Base-by-base conservation (phyloP, 2,888 invertebrate species). In the Papilio demoleus region DNA sequence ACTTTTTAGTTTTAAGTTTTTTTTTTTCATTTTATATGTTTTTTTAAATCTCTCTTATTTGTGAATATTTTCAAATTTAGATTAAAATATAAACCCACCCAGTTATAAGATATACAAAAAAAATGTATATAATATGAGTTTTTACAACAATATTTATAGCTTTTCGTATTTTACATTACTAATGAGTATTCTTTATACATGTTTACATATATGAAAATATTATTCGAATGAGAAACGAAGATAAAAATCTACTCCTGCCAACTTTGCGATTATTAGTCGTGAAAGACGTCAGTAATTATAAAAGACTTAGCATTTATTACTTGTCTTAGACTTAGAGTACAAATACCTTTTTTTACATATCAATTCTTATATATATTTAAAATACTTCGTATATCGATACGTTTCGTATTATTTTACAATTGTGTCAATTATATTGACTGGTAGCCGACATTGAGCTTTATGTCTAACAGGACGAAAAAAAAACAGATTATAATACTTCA, bases 81-180 rank as follows among this genome's bases (percentile, higher is more conserved):
- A n/a, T 22, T 40, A 24, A 36, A 60, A 75, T 56, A 71, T 74
- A 34, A 24, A 74, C 34, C 67, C 74, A 68, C 74, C 75, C 8
- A 42, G 40, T 22, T 53, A 31, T 9, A 11, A 38, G n/a, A 24
- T 42, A 65, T 31, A 70, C 70, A 67, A 71, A 73, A 67, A 68
- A 62, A 53, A 22, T 69, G 24, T 50, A 58, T 45, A 65, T 68
- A 68, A 27, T 8, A 36, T 47, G 14, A 40, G n/a, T n/a, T 11
- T 40, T 24, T 27, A 64, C 24, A 53, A 62, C 19, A 61, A 53
- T 59, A 11, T 19, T 17, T 45, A 62, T 62, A 45, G 34, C 27
- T 47, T 50, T 34, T 65, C 34, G 45, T 65, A 42, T 42, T 65
- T 45, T 14, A 65, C 6, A 56, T 45, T 34, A 56, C 11, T 42